These are phyloP conservation scores for Heliconius melpomene DNA, from an alignment of 1,140 invertebrate genomes.

Conservation along the genomic window DNA sequence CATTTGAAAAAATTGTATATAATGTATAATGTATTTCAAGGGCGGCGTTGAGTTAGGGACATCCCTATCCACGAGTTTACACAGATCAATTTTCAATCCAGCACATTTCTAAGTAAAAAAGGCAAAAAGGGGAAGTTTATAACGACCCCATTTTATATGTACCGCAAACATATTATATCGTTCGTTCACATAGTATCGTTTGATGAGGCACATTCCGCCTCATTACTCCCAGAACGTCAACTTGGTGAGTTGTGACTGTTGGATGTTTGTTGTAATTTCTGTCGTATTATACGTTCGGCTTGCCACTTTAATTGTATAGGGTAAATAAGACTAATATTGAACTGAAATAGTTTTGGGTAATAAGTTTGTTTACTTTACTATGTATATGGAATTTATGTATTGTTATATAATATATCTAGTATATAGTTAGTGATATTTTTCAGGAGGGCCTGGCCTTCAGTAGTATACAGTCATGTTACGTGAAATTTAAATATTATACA, in stretches of 20 bases:
- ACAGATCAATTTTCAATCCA: too few species aligned
- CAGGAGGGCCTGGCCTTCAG: too few species aligned
- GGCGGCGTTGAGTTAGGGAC: too few species aligned
- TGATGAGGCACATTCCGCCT: conserved; percentile 16
- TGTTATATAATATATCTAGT: neutral
- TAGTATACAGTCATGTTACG: too few species aligned
- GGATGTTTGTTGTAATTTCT: conserved; percentile 15
- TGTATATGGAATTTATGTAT: too few species aligned
- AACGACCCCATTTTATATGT: neutral
- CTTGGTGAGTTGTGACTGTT: conserved; percentile 11
- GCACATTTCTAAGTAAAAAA: neutral
- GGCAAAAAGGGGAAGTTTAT: neutral
- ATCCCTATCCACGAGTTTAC: too few species aligned
- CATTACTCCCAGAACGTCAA: conserved; percentile 18
- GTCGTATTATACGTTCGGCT: conserved; percentile 7
- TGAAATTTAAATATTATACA: too few species aligned
- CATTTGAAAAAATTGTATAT: too few species aligned
- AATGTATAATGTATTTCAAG: too few species aligned
- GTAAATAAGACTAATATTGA: conserved; percentile 6
- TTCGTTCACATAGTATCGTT: neutral
- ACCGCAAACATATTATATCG: conserved; percentile 9
- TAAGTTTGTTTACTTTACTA: neutral
- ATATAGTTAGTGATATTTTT: too few species aligned
- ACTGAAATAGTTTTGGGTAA: neutral
- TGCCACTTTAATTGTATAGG: neutral